Conservation (phyloP, 2,113 vertebrate genomes). For the Catharus bicknelli region DNA sequence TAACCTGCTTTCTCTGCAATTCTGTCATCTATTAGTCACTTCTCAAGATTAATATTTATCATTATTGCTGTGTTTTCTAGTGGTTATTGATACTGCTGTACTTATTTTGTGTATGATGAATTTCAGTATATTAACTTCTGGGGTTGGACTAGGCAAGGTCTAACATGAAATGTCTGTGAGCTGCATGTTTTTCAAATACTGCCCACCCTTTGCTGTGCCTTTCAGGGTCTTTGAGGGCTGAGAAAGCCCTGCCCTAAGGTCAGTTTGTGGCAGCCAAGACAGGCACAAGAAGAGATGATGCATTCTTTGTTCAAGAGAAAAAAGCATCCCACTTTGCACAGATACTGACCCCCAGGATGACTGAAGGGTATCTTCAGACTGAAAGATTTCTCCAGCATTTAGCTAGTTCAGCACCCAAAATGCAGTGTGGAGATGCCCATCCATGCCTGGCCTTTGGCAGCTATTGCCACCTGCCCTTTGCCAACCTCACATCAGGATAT, state of each 20-base stretch:
- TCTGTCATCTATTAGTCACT: neutral
- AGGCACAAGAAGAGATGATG: neutral
- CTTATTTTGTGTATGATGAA: neutral
- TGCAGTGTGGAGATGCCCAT: neutral
- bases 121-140: neutral
- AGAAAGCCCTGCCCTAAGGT: neutral
- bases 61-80: neutral
- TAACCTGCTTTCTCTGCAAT: neutral
- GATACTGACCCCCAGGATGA: neutral
- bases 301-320: neutral
- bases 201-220: neutral
- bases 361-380: neutral
- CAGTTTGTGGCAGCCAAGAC: neutral
- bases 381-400: neutral
- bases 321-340: neutral
- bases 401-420: neutral
- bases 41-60: neutral
- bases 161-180: neutral
- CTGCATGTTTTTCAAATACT: neutral
- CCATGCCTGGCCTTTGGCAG: neutral
- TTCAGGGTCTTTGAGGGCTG: neutral
- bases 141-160: neutral
- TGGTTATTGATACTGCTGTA: neutral
- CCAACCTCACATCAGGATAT: neutral
- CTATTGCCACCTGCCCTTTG: neutral